Evolutionary conservation across 2,797 vertebrate species (phyloP), one percentile per base, ranked within the genome.

Genomic region (Borostomias antarcticus): DNA sequence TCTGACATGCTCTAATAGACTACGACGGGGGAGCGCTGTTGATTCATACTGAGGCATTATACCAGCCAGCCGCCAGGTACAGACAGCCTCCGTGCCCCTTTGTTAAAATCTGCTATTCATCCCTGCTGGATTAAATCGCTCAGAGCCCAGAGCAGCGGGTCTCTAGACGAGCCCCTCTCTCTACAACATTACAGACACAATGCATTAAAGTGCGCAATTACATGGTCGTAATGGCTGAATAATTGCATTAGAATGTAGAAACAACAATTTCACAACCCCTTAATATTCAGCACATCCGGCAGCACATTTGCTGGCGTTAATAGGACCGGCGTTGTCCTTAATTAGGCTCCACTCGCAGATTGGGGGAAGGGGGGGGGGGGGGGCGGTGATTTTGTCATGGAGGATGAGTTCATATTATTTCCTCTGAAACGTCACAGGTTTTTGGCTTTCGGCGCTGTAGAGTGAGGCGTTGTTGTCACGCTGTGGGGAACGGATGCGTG

Each of bases 241-340:
- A 89, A 90, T 86, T 87, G 82, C 85, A 81, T 90, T 84, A 82
- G 69, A 82, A 89, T 76, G 77, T 77, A 78, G 76, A 75, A 79
- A 83, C 80, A 85, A 88, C 79, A 84, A 88, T 84, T 64, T 78
- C 75, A 81, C 75, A 68, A 80, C 76, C 19, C 76, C 81, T 82
- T 77, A 85, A 86, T 85, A 82, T 78, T 79, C 64, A 43, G 32
- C 66, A 63, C 32, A 81, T 82, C 78, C 85, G 74, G 74, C 81
- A 64, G 70, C 81, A 74, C 75, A 68, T 82, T 84, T 80, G 78
- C 68, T 79, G 82, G 77, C 78, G 79, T 84, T 82, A 82, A 74
- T 60, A 80, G 63, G 66, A 72, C 83, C 70, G 85, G 78, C 73
- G 84, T 82, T 82, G 79, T 79, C 80, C 79, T 82, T 85, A 88